Evolutionary conservation across 2,888 invertebrate species (phyloP).

Genomic region (Dromius quadrimaculatus): DNA sequence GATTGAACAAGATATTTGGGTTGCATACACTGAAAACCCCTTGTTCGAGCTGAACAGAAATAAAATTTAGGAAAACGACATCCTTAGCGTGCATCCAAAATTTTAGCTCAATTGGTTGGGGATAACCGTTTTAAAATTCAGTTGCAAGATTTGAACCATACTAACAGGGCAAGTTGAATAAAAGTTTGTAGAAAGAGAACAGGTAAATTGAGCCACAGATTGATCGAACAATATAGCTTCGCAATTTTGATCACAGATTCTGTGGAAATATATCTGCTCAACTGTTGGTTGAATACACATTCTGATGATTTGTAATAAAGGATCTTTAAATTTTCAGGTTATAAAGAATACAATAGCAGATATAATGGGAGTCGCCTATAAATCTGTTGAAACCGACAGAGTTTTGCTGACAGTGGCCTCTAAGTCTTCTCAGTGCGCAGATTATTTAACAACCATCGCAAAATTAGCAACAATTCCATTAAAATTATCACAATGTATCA

Average conservation of each 20-base stretch:
- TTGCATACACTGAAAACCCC: no score
- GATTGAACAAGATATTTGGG: no score
- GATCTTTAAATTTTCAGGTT: background rate
- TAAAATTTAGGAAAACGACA: no score
- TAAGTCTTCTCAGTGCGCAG: background rate
- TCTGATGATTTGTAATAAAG: background rate
- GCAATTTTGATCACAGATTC: background rate
- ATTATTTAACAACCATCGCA: background rate
- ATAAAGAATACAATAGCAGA: constrained; percentile 1
- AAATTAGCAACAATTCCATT: constrained; percentile 3
- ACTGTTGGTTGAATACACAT: background rate
- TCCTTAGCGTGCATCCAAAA: no score
- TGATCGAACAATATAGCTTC: background rate
- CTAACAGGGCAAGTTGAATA: no score
- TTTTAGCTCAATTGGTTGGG: no score
- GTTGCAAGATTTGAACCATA: no score
- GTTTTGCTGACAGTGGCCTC: background rate
- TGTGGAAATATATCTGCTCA: background rate
- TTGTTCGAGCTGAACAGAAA: no score
- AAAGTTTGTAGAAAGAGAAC: background rate
- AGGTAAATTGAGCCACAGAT: background rate
- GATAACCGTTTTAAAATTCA: no score
- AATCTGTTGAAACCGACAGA: background rate
- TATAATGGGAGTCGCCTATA: constrained; percentile 5
- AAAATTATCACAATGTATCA: constrained; percentile 10